A percentile compares a stretch with the other conserved stretches of the same genome.
Conservation (phyloP, 2,888 invertebrate genomes). For the Tetranychus piercei region DNA sequence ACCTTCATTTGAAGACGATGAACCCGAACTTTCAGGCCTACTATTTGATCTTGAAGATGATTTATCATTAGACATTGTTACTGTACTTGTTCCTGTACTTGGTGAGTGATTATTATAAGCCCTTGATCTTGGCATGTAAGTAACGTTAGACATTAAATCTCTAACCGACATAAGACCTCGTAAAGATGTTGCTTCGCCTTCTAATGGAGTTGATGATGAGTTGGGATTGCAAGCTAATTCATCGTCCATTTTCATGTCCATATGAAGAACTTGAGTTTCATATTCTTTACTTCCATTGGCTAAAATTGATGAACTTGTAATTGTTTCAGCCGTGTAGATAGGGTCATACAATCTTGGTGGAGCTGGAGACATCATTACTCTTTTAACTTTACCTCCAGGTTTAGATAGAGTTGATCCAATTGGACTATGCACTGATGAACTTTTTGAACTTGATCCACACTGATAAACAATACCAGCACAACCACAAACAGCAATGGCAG, state of each 20-base stretch:
- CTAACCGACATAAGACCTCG: background rate
- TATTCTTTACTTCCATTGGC: slow-evolving; percentile 48
- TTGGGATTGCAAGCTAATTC: slow-evolving; percentile 36
- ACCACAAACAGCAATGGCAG: slow-evolving; percentile 68
- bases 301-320: slow-evolving; percentile 31
- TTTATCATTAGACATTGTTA: slow-evolving; percentile 1
- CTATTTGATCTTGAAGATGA: background rate
- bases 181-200: background rate
- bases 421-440: background rate
- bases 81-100: background rate
- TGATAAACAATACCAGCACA: slow-evolving; percentile 76
- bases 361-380: background rate
- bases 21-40: slow-evolving; percentile 7
- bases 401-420: slow-evolving; percentile 6
- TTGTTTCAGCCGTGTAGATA: slow-evolving; percentile 26
- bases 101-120: slow-evolving; percentile 9
- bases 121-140: slow-evolving; percentile 6
- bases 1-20: background rate
- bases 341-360: slow-evolving; percentile 17
- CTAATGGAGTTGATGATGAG: background rate
- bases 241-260: slow-evolving; percentile 73
- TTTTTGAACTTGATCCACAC: slow-evolving; percentile 35
- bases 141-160: background rate
- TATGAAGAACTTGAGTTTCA: slow-evolving; percentile 79
- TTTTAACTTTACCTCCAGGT: background rate